phyloP scores from a whole-genome alignment of 2,113 vertebrate genomes.

The Nothocercus julius region DNA sequence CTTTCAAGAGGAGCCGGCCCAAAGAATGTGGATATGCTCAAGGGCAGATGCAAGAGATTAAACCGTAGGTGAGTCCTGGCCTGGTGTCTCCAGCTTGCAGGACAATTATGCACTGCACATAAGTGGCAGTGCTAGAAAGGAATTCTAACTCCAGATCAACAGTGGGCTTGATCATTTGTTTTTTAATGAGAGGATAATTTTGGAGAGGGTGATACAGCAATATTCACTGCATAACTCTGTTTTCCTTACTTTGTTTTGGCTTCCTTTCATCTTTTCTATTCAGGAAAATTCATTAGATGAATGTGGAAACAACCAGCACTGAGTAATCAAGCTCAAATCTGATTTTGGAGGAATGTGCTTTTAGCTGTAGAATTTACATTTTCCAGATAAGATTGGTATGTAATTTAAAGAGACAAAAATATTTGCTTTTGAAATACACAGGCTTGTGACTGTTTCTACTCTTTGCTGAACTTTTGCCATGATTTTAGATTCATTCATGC shows the following conservation, averaged over 20 bases:
- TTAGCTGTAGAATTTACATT: conserved; percentile 57
- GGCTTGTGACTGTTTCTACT: not conserved
- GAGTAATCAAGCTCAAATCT: conserved; percentile 32
- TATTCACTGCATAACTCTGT: not conserved
- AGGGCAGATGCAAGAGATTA: not conserved
- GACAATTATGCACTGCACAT: not conserved
- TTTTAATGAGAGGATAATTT: not conserved
- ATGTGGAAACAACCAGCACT: not conserved
- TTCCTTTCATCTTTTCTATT: not conserved
- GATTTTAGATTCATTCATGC: not conserved
- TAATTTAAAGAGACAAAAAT: conserved; percentile 32
- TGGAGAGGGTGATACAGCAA: not conserved
- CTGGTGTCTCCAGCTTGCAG: not conserved
- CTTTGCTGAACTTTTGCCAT: not conserved
- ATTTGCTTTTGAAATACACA: conserved; percentile 9
- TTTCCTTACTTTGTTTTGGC: not conserved
- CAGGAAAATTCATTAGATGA: conserved; percentile 26
- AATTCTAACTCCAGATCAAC: not conserved
- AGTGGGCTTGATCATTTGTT: not conserved
- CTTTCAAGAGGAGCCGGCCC: not conserved
- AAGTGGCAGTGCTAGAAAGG: not conserved
- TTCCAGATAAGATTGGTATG: conserved; percentile 65
- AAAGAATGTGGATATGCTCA: not conserved
- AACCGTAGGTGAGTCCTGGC: not conserved
- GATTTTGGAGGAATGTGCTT: conserved; percentile 64